A percentile compares a stretch with the other conserved stretches of the same genome.
phyloP scores from a whole-genome alignment of 2,797 vertebrate genomes.

The Danio jaintianensis region DNA sequence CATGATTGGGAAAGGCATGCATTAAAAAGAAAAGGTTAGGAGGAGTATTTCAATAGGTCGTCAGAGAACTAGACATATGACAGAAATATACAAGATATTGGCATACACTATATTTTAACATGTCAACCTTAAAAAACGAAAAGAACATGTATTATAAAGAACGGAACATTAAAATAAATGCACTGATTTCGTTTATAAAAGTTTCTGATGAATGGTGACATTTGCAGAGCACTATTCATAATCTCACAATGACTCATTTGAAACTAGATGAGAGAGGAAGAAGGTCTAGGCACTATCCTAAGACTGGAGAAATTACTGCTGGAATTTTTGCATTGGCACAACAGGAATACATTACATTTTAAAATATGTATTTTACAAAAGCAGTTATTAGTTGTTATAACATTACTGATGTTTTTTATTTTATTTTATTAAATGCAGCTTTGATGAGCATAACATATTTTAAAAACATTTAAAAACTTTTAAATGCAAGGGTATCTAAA shows the following conservation, averaged over 20 bases:
- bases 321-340: neutral
- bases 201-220: neutral
- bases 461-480: neutral
- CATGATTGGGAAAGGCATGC: conserved; percentile 22
- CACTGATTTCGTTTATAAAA: conserved; percentile 27
- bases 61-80: neutral
- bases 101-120: conserved; percentile 29
- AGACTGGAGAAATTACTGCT: neutral
- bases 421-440: neutral
- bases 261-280: conserved; percentile 13
- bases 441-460: neutral
- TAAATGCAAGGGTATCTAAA: neutral
- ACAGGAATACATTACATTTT: neutral
- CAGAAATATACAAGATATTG: conserved; percentile 12
- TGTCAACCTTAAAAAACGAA: conserved; percentile 13
- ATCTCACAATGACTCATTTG: conserved; percentile 23
- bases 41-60: neutral
- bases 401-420: too few relatives aligned
- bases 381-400: too few relatives aligned
- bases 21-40: conserved; percentile 8
- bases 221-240: neutral
- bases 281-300: neutral
- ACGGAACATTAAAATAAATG: conserved; percentile 8
- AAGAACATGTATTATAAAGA: conserved; percentile 2
- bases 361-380: too few relatives aligned